Conservation (phyloP, 2,888 invertebrate species). For the Drosophila nr. fundita region DNA sequence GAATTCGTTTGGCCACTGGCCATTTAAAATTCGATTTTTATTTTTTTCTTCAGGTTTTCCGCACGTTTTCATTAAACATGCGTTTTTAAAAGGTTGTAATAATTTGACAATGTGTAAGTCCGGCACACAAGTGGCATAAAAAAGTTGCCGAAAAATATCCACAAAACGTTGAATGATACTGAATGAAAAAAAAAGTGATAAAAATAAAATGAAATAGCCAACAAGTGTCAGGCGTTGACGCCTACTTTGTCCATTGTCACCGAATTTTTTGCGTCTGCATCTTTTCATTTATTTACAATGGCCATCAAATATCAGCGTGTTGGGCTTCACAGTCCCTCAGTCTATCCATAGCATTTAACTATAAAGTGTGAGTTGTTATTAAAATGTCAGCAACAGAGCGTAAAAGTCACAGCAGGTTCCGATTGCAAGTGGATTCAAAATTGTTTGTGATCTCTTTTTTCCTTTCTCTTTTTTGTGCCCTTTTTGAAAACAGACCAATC, state of each 20-base stretch:
- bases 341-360: slow-evolving; percentile 41
- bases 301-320: slow-evolving; percentile 17
- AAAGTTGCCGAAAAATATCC: slow-evolving; percentile 32
- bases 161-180: slow-evolving; percentile 24
- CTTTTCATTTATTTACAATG: slow-evolving; percentile 37
- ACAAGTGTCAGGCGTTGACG: slow-evolving; percentile 27
- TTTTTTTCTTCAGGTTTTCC: slow-evolving; percentile 7
- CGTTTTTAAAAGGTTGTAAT: slow-evolving; percentile 53
- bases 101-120: slow-evolving; percentile 48
- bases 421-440: slow-evolving; percentile 16
- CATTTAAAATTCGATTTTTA: slow-evolving; percentile 26
- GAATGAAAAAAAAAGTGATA: neutral
- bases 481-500: neutral
- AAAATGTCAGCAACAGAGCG: slow-evolving; percentile 40
- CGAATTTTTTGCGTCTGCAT: slow-evolving; percentile 18
- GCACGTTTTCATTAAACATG: slow-evolving; percentile 33
- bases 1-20: slow-evolving; percentile 22
- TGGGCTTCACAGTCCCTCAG: slow-evolving; percentile 8
- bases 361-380: slow-evolving; percentile 35
- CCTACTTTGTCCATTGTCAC: slow-evolving; percentile 19
- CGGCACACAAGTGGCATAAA: slow-evolving; percentile 1
- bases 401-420: slow-evolving; percentile 24
- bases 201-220: slow-evolving; percentile 5
- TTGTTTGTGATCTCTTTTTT: slow-evolving; percentile 19
- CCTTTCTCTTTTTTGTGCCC: neutral